These are phyloP conservation scores for Phymastichus coffea DNA, from an alignment of 1,140 invertebrate species.

Conservation along the genomic window DNA sequence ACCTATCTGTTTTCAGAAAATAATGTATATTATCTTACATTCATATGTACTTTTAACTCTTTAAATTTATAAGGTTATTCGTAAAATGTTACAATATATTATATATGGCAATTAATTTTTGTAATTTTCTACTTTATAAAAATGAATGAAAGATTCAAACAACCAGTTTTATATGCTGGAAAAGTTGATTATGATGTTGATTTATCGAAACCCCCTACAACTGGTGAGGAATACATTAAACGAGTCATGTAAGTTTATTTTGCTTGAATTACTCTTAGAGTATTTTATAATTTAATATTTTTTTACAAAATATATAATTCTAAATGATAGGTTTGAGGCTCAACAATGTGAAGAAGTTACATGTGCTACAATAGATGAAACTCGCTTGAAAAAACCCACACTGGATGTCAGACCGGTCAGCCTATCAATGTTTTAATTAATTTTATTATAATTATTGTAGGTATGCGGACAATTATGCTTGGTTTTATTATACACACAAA, in stretches of 20 bases:
- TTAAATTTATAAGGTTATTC: too few species aligned
- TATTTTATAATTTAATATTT: conserved; percentile 16
- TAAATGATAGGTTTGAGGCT: conserved; percentile 60
- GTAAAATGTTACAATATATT: too few species aligned
- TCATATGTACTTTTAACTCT: too few species aligned
- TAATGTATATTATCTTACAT: too few species aligned
- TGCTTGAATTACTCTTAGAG: background rate
- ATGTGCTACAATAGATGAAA: conserved; percentile 55
- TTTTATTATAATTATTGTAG: too few species aligned
- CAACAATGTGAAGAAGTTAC: conserved; percentile 57
- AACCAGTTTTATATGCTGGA: conserved; percentile 46
- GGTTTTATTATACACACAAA: too few species aligned
- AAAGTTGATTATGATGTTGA: conserved; percentile 55
- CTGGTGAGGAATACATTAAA: conserved; percentile 61
- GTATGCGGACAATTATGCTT: too few species aligned
- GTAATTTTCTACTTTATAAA: too few species aligned
- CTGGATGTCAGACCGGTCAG: conserved; percentile 44
- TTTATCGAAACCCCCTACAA: conserved; percentile 54
- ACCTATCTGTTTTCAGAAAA: too few species aligned
- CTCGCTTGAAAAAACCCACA: conserved; percentile 48
- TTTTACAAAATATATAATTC: too few species aligned
- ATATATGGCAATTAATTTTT: too few species aligned
- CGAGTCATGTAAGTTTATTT: conserved; percentile 55
- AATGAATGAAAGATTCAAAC: conserved; percentile 40
- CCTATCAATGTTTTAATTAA: conserved; percentile 13